Conservation (phyloP, 1,140 invertebrate genomes). For the Rhyzopertha dominica region DNA sequence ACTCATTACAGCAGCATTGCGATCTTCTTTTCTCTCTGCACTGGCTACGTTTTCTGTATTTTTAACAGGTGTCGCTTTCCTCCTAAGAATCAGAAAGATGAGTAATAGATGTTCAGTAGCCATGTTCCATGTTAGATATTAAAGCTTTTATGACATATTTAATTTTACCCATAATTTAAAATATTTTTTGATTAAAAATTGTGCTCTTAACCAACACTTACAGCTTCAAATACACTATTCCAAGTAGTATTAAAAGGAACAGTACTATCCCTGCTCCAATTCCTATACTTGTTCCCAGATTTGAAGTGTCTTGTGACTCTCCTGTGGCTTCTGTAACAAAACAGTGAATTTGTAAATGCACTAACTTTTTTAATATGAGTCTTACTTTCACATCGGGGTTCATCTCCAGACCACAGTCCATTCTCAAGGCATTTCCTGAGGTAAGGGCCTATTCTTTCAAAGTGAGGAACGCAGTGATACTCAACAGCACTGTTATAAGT, state of each 20-base stretch:
- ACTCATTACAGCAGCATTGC: slow-evolving; percentile 79
- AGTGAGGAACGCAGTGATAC: slow-evolving; percentile 84
- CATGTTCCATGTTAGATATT: not conserved
- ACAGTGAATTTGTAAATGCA: not conserved
- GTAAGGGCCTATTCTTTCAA: slow-evolving; percentile 74
- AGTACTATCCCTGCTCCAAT: slow-evolving; percentile 73
- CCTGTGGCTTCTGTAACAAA: slow-evolving; percentile 50
- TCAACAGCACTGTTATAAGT: slow-evolving; percentile 79
- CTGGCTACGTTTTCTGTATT: slow-evolving; percentile 83
- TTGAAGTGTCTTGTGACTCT: slow-evolving; percentile 63
- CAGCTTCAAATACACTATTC: slow-evolving; percentile 70
- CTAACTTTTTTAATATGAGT: not conserved
- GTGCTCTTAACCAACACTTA: slow-evolving; percentile 56
- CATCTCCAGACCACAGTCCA: slow-evolving; percentile 77
- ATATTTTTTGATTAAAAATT: not conserved
- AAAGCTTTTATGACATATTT: not conserved
- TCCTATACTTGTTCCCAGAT: slow-evolving; percentile 71
- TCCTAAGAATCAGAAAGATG: slow-evolving; percentile 52
- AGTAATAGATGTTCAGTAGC: not conserved
- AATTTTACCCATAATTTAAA: slow-evolving; percentile 1
- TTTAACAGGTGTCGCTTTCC: slow-evolving; percentile 78
- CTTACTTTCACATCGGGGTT: slow-evolving; percentile 67
- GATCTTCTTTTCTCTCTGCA: slow-evolving; percentile 76
- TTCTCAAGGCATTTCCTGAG: slow-evolving; percentile 76
- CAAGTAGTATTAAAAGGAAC: slow-evolving; percentile 68